Evolutionary conservation across 1,140 invertebrate genomes (phyloP), one percentile per base, ranked within the genome.

Genomic region (Hylyphantes graminicola): DNA sequence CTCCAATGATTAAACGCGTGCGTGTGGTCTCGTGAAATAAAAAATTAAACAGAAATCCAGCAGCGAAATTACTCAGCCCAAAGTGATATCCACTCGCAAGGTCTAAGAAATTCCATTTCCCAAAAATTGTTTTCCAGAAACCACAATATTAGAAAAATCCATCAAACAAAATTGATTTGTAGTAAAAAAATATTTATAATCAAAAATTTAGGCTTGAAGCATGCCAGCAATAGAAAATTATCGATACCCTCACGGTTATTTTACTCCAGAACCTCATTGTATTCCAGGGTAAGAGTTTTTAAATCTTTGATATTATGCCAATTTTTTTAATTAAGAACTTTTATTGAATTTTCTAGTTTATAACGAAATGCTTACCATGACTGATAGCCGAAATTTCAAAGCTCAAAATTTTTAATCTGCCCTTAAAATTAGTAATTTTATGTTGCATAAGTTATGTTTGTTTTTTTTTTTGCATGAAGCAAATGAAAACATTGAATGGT

Each of bases 221-320:
- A 80, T 80, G 77, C 77, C 77, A 8, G 53, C 10, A 15, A 65
- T 4, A 70, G 77, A 80, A 80, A 67, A 80, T 50, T 80, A 80
- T 51, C 12, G 57, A 12, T 70, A 80, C 50, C 21, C 55, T 10
- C 77, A 80, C 51, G 7, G 19, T 7, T 61, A 67, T 59, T 70
- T 50, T 48, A 80, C 77, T n/a, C 77, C 77, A 11, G 77, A 80
- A 50, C 77, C 77, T 2, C 77, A 70, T 50, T 80, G 77, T 55
- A 70, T 80, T 70, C 77, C 77, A 68, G 77, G 77, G 77, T 80
- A 70, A 80, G 77, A 35, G 7, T 61, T 61, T 61, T 17, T 61
- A 61, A 35, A 35, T 35, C 5, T 1, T 35, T 35, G 35, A 35
- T 35, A 70, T 13, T 68, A 64, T 19, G 19, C 12, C 15, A 7